Evolutionary conservation across 1,140 invertebrate species (phyloP).

Genomic region (Lithobius niger): DNA sequence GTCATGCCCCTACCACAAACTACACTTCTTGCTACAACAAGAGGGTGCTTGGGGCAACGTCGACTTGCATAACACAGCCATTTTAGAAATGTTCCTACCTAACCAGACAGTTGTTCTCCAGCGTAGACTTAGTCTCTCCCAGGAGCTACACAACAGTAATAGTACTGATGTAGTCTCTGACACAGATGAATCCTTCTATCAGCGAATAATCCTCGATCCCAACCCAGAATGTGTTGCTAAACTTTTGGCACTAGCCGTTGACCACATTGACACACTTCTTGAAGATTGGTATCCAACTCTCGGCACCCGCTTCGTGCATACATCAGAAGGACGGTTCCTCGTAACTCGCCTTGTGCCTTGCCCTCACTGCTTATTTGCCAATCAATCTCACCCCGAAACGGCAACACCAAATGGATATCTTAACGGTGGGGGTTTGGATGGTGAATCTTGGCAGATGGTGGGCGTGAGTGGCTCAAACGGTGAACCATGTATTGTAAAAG

Average conservation of each 20-base stretch:
- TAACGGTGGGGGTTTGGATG: not conserved
- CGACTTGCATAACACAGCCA: conserved; percentile 59
- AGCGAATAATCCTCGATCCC: conserved; percentile 52
- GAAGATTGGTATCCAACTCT: conserved; percentile 98
- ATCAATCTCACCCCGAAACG: conserved; percentile 26
- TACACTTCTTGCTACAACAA: conserved; percentile 26
- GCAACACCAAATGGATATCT: conserved; percentile 1
- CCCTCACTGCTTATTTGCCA: conserved; percentile 54
- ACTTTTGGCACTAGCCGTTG: conserved; percentile 77
- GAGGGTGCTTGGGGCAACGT: conserved; percentile 74
- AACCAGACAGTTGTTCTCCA: conserved; percentile 53
- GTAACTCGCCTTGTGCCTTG: conserved; percentile 92
- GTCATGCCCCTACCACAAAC: conserved; percentile 36
- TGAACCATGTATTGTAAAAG: conserved; percentile 9
- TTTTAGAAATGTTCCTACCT: conserved; percentile 79
- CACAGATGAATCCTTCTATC: conserved; percentile 17
- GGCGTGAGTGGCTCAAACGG: not conserved
- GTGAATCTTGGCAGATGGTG: conserved; percentile 7
- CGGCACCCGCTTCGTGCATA: conserved; percentile 92
- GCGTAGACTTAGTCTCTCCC: conserved; percentile 35
- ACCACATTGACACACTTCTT: conserved; percentile 89
- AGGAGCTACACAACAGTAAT: conserved; percentile 4
- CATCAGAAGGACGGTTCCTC: conserved; percentile 85
- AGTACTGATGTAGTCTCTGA: conserved; percentile 9
- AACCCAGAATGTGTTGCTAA: conserved; percentile 65